Evolutionary conservation across 2,113 vertebrate genomes (phyloP).

Genomic region (Corythoichthys intestinalis): DNA sequence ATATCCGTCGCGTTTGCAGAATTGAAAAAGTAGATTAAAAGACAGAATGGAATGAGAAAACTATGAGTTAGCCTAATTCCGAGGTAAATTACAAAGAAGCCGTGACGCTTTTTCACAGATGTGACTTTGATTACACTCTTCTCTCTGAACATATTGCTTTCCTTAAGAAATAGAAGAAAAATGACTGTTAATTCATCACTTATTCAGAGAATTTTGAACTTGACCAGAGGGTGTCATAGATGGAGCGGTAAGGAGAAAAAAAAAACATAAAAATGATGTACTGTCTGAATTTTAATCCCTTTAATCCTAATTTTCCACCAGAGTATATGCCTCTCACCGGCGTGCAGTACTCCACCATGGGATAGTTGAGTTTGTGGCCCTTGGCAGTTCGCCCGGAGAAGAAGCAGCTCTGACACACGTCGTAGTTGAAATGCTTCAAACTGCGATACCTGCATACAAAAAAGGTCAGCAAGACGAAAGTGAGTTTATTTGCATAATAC

Average conservation of each 20-base stretch:
- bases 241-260: background rate
- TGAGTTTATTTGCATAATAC: constrained; percentile 11
- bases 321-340: constrained; percentile 77
- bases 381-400: constrained; percentile 97
- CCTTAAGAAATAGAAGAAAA: constrained; percentile 29
- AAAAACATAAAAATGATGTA: background rate
- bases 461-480: constrained; percentile 20
- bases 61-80: constrained; percentile 14
- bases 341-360: constrained; percentile 98
- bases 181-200: constrained; percentile 33
- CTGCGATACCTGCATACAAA: constrained; percentile 84
- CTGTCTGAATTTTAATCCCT: background rate
- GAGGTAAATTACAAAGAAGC: constrained; percentile 37
- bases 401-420: constrained; percentile 98
- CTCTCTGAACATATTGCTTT: constrained; percentile 27
- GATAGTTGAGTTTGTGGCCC: constrained; percentile 96
- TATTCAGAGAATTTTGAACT: constrained; percentile 38
- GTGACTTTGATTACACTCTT: constrained; percentile 18
- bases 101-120: constrained; percentile 22
- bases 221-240: constrained; percentile 5
- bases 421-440: constrained; percentile 98
- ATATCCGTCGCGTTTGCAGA: constrained; percentile 54
- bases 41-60: constrained; percentile 35
- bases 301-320: background rate
- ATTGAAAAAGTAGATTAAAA: constrained; percentile 58